Evolutionary conservation across 2,888 invertebrate species (phyloP).

Genomic region (Beris chalybata): DNA sequence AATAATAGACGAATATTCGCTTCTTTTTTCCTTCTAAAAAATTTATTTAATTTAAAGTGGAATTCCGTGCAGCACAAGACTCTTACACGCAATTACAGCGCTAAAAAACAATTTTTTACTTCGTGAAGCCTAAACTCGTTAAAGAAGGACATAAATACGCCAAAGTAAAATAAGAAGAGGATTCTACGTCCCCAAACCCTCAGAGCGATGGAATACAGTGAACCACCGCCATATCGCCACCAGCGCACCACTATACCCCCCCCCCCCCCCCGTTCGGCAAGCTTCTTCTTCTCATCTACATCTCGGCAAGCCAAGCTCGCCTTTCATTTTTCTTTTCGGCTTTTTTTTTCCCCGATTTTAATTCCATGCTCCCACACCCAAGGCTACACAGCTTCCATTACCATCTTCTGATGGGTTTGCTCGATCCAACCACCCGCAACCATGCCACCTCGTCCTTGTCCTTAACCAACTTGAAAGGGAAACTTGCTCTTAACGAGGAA

Average conservation of each 20-base stretch:
- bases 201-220: background rate
- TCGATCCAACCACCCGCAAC: constrained; percentile 3
- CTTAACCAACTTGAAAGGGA: constrained; percentile 26
- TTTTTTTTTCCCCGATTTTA: constrained; percentile 24
- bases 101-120: constrained; percentile 22
- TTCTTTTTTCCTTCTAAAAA: too few relatives aligned
- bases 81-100: constrained; percentile 18
- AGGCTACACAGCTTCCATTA: constrained; percentile 3
- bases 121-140: constrained; percentile 11
- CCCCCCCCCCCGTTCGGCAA: background rate
- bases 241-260: too few relatives aligned
- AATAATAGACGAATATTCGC: too few relatives aligned
- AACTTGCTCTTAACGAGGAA: constrained; percentile 32
- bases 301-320: constrained; percentile 22
- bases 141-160: constrained; percentile 10
- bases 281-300: background rate
- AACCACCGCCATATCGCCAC: too few relatives aligned
- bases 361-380: constrained; percentile 14
- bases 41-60: too few relatives aligned
- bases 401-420: background rate
- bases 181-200: background rate
- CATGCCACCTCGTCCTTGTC: constrained; percentile 2
- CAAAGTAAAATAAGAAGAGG: too few relatives aligned
- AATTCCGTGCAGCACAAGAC: too few relatives aligned
- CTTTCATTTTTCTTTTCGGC: constrained; percentile 34